phyloP scores from a whole-genome alignment of 1,140 invertebrate species.

The Magallana ariakensis region DNA sequence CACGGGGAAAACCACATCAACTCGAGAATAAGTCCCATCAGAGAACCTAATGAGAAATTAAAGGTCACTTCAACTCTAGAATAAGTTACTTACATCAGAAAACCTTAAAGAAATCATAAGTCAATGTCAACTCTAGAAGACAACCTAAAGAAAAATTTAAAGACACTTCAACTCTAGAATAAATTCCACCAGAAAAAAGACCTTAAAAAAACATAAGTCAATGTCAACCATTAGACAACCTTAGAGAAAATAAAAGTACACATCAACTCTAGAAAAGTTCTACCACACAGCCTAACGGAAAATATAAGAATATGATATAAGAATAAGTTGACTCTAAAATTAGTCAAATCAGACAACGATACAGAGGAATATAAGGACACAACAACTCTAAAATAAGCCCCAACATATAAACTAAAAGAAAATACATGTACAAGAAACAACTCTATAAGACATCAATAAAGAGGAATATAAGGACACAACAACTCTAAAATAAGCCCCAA shows the following conservation, averaged over 20 bases:
- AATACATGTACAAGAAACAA: not conserved
- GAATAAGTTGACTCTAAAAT: slow-evolving; percentile 7
- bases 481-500: too few species aligned
- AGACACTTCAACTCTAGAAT: slow-evolving; percentile 29
- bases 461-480: not conserved
- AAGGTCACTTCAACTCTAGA: slow-evolving; percentile 3
- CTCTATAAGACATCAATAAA: slow-evolving; percentile 44
- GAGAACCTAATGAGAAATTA: slow-evolving; percentile 16
- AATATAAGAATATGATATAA: not conserved
- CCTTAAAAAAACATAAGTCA: slow-evolving; percentile 45
- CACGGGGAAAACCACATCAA: slow-evolving; percentile 30
- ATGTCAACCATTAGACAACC: slow-evolving; percentile 47
- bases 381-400: not conserved
- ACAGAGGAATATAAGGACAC: not conserved
- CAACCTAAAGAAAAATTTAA: slow-evolving; percentile 19
- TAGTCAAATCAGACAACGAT: slow-evolving; percentile 43
- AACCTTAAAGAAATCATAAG: slow-evolving; percentile 26
- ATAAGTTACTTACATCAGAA: slow-evolving; percentile 46
- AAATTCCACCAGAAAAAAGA: slow-evolving; percentile 44
- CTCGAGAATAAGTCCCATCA: slow-evolving; percentile 48
- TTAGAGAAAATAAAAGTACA: not conserved
- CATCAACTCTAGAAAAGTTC: slow-evolving; percentile 39
- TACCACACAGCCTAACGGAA: slow-evolving; percentile 45
- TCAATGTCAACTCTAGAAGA: slow-evolving; percentile 16
- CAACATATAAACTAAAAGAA: slow-evolving; percentile 40